Evolutionary conservation across 1,140 invertebrate species (phyloP).

Genomic region (Mercenaria mercenaria): DNA sequence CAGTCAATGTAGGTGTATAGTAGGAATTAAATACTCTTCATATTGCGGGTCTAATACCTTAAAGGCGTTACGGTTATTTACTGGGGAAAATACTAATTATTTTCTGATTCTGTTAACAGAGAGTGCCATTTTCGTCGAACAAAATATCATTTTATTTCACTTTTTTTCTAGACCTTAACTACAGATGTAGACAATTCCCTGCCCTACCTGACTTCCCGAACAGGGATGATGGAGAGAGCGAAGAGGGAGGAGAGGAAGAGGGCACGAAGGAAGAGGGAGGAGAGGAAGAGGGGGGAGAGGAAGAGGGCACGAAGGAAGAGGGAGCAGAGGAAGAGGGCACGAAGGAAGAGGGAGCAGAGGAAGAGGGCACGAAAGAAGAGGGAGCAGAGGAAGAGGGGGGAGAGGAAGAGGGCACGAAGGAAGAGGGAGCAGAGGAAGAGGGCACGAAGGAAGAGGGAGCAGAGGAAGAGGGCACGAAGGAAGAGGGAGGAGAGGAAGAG

Average conservation of each 20-base stretch:
- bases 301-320: background rate
- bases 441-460: background rate
- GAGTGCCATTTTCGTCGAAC: no score
- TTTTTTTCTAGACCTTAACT: no score
- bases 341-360: background rate
- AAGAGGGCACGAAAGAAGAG: background rate
- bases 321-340: background rate
- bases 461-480: background rate
- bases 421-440: background rate
- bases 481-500: background rate
- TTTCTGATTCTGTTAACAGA: no score
- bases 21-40: no score
- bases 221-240: background rate
- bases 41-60: no score
- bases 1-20: no score
- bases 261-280: background rate
- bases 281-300: background rate
- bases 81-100: no score
- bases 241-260: background rate
- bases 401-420: background rate
- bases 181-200: constrained; percentile 67
- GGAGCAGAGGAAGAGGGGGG: constrained; percentile 17
- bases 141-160: no score
- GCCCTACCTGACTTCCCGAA: constrained; percentile 43
- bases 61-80: no score